These are phyloP conservation scores for Neoniphon sammara DNA, from an alignment of 2,797 vertebrate genomes.

Conservation along the genomic window DNA sequence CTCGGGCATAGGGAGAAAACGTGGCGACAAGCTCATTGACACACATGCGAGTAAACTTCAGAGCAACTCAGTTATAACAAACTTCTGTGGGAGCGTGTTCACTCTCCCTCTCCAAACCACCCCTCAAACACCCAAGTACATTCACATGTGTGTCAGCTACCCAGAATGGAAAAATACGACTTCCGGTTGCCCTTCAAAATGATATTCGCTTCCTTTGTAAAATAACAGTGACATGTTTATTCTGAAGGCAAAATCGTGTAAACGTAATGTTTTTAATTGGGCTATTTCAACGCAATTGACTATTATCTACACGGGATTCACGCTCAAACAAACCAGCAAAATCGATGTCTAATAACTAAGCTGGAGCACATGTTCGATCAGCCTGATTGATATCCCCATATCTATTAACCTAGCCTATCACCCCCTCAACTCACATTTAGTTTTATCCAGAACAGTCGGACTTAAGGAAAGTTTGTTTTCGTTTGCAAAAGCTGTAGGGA, in stretches of 20 bases:
- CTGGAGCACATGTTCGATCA: conserved; percentile 36
- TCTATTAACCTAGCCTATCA: conserved; percentile 31
- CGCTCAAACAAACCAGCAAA: conserved; percentile 1
- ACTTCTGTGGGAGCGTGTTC: conserved; percentile 33
- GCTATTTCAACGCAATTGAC: conserved; percentile 11
- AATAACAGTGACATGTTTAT: accelerated
- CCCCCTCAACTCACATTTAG: background rate
- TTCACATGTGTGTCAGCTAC: background rate
- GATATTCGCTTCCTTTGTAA: conserved; percentile 1
- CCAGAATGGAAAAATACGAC: background rate
- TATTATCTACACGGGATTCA: too few species aligned
- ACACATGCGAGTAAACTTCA: conserved; percentile 18
- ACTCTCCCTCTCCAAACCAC: conserved; percentile 7
- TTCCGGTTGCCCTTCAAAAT: conserved; percentile 47
- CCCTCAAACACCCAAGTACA: background rate
- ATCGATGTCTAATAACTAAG: conserved; percentile 44
- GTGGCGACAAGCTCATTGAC: background rate
- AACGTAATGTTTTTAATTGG: conserved; percentile 18
- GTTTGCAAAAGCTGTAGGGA: too few species aligned
- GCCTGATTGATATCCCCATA: conserved; percentile 16
- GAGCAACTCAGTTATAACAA: background rate
- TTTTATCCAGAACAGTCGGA: background rate
- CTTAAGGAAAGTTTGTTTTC: too few species aligned
- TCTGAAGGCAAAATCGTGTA: background rate
- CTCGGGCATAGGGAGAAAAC: background rate